These are phyloP conservation scores for Acrobeloides nanus DNA, from an alignment of 2,888 invertebrate species.

Conservation along the genomic window DNA sequence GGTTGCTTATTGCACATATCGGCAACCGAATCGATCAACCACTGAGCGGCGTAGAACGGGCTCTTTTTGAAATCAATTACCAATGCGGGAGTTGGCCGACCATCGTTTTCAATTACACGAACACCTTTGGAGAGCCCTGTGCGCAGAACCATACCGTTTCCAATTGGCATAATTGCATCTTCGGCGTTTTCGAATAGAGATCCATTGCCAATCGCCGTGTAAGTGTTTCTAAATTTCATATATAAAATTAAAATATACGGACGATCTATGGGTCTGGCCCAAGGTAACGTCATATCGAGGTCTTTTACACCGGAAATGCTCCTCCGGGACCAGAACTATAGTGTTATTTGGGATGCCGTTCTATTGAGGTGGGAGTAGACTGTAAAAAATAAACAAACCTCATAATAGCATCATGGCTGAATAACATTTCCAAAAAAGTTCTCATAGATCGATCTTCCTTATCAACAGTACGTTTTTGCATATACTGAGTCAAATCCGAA, in stretches of 20 bases:
- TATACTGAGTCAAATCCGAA: no score
- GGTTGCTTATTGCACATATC: no score
- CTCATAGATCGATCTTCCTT: constrained; percentile 7
- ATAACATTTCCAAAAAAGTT: constrained; percentile 5
- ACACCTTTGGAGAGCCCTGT: constrained; percentile 4
- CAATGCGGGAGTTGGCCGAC: constrained; percentile 4
- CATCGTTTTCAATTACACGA: constrained; percentile 1
- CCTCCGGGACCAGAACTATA: no score
- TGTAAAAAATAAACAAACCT: neutral
- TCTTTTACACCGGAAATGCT: no score
- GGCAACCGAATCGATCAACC: no score
- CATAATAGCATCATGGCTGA: constrained; percentile 1
- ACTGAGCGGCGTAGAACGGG: no score
- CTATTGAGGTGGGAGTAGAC: no score
- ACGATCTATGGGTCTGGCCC: no score
- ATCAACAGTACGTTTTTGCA: no score
- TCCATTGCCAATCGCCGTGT: constrained; percentile 2
- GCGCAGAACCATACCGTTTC: constrained; percentile 3
- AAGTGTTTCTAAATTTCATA: neutral
- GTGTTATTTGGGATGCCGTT: no score
- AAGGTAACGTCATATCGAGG: no score
- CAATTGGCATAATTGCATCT: neutral
- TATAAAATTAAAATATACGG: no score
- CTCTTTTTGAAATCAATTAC: constrained; percentile 5
- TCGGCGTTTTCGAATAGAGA: neutral